Evolutionary conservation across 2,888 invertebrate genomes (phyloP).

Genomic region (Poecilobothrus nobilitatus): DNA sequence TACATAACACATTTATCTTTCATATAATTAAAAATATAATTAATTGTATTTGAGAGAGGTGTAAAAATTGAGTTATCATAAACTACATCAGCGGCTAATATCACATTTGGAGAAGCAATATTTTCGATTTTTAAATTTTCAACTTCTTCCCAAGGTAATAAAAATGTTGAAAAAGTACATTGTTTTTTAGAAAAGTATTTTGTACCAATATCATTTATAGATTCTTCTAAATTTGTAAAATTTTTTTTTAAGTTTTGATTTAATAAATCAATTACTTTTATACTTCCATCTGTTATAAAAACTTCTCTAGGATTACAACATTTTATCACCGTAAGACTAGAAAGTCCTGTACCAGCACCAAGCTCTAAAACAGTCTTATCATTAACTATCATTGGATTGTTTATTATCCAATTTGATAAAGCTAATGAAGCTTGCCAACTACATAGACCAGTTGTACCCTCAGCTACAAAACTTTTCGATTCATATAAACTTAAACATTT

Average conservation of each 20-base stretch:
- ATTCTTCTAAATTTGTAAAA: conserved; percentile 31
- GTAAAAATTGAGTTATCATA: conserved; percentile 51
- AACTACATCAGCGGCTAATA: conserved; percentile 54
- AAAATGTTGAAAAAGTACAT: conserved; percentile 11
- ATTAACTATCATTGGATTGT: conserved; percentile 47
- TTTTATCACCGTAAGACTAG: conserved; percentile 55
- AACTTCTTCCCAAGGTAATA: conserved; percentile 48
- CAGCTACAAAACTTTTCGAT: conserved; percentile 60
- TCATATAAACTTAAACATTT: conserved; percentile 56
- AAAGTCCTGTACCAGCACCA: conserved; percentile 68
- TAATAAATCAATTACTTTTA: conserved; percentile 54
- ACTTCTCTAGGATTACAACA: conserved; percentile 52
- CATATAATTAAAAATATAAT: conserved; percentile 37
- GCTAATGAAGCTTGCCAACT: conserved; percentile 72
- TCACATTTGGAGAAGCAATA: conserved; percentile 40
- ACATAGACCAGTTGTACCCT: conserved; percentile 71
- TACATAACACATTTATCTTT: conserved; percentile 41
- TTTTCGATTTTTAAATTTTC: conserved; percentile 31
- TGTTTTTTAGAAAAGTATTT: conserved; percentile 15
- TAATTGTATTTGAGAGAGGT: conserved; percentile 44
- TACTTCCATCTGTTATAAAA: conserved; percentile 62
- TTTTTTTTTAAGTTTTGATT: conserved; percentile 57
- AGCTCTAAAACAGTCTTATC: conserved; percentile 60
- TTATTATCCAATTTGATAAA: conserved; percentile 61
- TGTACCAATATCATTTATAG: background rate